Evolutionary conservation across 2,113 vertebrate genomes (phyloP).

Genomic region (Rhizomys pruinosus): DNA sequence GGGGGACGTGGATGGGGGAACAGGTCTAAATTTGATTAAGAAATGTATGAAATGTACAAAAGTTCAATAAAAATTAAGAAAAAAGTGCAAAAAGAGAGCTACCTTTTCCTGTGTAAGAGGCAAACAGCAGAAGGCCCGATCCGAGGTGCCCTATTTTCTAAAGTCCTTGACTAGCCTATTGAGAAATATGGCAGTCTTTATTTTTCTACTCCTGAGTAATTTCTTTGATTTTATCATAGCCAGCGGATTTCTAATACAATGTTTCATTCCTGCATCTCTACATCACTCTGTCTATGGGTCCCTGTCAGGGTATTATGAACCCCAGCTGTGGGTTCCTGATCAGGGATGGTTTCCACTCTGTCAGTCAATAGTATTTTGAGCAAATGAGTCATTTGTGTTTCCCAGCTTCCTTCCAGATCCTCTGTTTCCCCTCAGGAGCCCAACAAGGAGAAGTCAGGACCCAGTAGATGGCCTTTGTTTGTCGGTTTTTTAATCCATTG

Average conservation of each 20-base stretch:
- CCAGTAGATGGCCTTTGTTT: not conserved
- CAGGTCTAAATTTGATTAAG: no score
- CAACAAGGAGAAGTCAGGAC: not conserved
- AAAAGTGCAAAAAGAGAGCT: no score
- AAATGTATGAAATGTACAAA: no score
- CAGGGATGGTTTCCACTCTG: not conserved
- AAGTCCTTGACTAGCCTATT: not conserved
- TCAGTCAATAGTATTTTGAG: not conserved
- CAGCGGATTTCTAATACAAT: not conserved
- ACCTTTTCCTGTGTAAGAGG: not conserved
- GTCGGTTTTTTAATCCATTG: not conserved
- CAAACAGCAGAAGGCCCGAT: not conserved
- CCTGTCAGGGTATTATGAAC: not conserved
- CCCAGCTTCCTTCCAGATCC: not conserved
- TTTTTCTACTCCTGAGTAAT: not conserved
- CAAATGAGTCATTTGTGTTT: not conserved
- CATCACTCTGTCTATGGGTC: not conserved
- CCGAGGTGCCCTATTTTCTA: not conserved
- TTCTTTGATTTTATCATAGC: not conserved
- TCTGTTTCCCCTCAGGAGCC: not conserved
- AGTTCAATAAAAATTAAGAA: no score
- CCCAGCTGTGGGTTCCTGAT: not conserved
- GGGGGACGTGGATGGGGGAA: no score
- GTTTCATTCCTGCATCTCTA: not conserved
- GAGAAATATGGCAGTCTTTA: not conserved